A percentile compares a stretch with the other conserved stretches of the same genome.
These are phyloP conservation scores for Lycia hirtaria DNA, from an alignment of 2,888 invertebrate genomes.

Conservation along the genomic window DNA sequence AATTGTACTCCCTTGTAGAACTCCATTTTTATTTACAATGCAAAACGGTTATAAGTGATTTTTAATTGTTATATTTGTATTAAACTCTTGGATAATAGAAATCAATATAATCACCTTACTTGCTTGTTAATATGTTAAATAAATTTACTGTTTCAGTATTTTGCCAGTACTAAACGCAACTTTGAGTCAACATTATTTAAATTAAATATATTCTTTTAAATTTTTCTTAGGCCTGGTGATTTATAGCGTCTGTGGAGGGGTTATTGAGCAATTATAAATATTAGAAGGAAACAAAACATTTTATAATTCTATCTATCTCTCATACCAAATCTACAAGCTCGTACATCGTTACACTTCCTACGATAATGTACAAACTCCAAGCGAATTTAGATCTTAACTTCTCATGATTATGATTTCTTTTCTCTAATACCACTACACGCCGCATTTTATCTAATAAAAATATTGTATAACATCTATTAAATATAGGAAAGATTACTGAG, in stretches of 20 bases:
- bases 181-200: constrained; percentile 2
- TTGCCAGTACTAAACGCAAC: not conserved
- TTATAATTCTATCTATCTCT: constrained; percentile 43
- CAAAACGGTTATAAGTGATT: not conserved
- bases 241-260: constrained; percentile 14
- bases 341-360: constrained; percentile 70
- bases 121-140: not conserved
- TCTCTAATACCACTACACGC: constrained; percentile 63
- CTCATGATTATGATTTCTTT: constrained; percentile 67
- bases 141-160: constrained; percentile 21
- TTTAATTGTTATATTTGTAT: not conserved
- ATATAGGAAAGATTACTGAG: constrained; percentile 84
- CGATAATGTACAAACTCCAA: constrained; percentile 69
- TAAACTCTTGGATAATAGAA: not conserved
- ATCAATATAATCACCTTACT: not conserved
- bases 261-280: constrained; percentile 39
- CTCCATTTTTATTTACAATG: constrained; percentile 23
- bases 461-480: constrained; percentile 81
- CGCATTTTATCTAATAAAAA: constrained; percentile 69
- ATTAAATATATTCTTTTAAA: not conserved
- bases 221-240: constrained; percentile 25
- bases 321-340: constrained; percentile 81
- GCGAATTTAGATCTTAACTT: constrained; percentile 59
- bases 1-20: constrained; percentile 51
- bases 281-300: constrained; percentile 26